Evolutionary conservation across 1,140 invertebrate genomes (phyloP).

Genomic region (Hermetia illucens): DNA sequence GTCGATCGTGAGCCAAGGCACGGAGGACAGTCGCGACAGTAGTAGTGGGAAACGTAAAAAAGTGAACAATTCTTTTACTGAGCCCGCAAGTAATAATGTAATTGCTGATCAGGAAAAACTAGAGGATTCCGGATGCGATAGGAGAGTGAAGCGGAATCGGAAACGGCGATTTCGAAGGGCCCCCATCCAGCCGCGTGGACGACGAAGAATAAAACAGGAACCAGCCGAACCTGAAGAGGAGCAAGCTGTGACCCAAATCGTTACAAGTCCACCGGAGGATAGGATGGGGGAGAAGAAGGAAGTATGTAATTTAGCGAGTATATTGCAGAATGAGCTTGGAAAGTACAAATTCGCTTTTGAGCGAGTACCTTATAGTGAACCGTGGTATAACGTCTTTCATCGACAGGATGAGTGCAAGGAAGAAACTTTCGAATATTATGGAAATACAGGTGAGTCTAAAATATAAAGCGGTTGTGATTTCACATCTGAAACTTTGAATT

Average conservation of each 20-base stretch:
- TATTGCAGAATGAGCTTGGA: conserved; percentile 46
- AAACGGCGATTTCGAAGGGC: conserved; percentile 26
- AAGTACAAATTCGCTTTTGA: conserved; percentile 63
- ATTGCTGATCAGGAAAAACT: too few relatives aligned
- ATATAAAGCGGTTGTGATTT: not conserved
- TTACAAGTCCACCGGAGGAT: conserved; percentile 28
- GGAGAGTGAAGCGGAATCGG: conserved; percentile 7
- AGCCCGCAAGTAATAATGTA: too few relatives aligned
- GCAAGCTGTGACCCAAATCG: conserved; percentile 10
- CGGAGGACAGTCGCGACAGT: not conserved
- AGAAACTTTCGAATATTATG: conserved; percentile 26
- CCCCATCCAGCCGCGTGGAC: conserved; percentile 29
- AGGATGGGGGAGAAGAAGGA: conserved; percentile 33
- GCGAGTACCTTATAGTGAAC: conserved; percentile 49
- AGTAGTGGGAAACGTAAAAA: not conserved
- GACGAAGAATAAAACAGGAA: conserved; percentile 11
- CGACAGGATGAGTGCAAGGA: conserved; percentile 56
- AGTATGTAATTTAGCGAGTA: conserved; percentile 57
- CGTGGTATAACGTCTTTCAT: conserved; percentile 64
- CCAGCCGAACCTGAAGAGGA: conserved; percentile 10
- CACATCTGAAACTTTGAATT: conserved; percentile 6
- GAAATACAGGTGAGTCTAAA: conserved; percentile 12
- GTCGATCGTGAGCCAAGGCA: not conserved
- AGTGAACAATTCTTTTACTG: not conserved
- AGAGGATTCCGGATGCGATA: too few relatives aligned